These are phyloP conservation scores for Agrilus mali DNA, from an alignment of 2,888 invertebrate species.

Conservation along the genomic window DNA sequence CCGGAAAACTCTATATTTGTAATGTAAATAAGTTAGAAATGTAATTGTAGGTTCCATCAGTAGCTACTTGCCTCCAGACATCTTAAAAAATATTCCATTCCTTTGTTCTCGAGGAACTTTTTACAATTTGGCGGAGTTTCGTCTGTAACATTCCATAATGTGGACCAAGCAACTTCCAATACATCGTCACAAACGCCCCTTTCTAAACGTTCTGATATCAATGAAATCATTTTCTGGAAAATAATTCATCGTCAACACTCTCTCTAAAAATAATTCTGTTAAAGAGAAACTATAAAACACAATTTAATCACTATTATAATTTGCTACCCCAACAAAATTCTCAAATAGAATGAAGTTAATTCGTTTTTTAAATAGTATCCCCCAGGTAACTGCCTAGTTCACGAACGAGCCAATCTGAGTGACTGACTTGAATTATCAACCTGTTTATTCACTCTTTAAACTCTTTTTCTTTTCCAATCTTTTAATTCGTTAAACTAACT, in stretches of 20 bases:
- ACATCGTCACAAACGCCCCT: conserved; percentile 82
- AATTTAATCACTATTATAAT: neutral
- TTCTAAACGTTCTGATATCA: conserved; percentile 72
- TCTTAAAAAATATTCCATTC: conserved; percentile 80
- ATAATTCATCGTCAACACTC: no score
- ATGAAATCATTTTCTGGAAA: conserved; percentile 68
- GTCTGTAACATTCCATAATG: conserved; percentile 98
- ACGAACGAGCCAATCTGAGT: no score
- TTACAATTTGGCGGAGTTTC: conserved; percentile 92
- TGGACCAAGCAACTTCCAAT: conserved; percentile 95
- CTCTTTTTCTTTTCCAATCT: no score
- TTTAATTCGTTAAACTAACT: no score
- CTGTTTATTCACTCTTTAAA: no score
- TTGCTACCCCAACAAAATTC: no score
- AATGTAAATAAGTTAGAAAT: neutral
- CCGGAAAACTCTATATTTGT: conserved; percentile 59
- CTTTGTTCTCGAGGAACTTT: conserved; percentile 74
- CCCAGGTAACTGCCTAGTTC: no score
- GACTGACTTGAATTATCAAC: no score
- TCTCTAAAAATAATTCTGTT: conserved; percentile 5
- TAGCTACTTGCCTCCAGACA: conserved; percentile 72
- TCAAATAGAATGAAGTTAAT: no score
- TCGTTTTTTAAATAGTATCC: no score
- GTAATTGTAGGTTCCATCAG: neutral
- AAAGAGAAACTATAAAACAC: neutral